phyloP scores from a whole-genome alignment of 2,113 vertebrate genomes.

The Nycticorax nycticorax region DNA sequence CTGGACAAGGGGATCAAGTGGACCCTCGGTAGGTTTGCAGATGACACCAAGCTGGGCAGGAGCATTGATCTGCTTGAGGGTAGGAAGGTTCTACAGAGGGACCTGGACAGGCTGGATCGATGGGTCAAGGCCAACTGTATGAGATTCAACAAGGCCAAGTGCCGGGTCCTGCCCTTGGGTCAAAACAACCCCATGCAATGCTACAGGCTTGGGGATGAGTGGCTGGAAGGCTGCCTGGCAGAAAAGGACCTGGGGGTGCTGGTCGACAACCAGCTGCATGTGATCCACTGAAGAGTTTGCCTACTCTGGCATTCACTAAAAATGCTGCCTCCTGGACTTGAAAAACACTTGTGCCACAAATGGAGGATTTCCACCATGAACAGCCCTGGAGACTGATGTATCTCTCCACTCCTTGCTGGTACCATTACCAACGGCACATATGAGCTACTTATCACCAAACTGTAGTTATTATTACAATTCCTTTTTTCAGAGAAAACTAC shows the following conservation, averaged over 20 bases:
- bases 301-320: background rate
- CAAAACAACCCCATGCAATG: background rate
- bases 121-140: background rate
- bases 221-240: too few relatives aligned
- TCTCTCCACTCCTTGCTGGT: background rate
- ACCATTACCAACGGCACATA: background rate
- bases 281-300: background rate
- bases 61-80: background rate
- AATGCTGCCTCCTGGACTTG: background rate
- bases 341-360: background rate
- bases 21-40: background rate
- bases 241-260: too few relatives aligned
- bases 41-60: fast-evolving
- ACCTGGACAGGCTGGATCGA: background rate
- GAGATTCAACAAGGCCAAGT: background rate
- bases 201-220: background rate
- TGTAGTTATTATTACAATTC: background rate
- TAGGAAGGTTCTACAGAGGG: background rate
- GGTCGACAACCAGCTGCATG: too few relatives aligned
- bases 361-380: background rate
- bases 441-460: background rate
- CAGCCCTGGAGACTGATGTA: background rate
- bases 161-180: background rate
- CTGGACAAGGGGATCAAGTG: background rate
- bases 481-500: background rate